Base-by-base conservation (phyloP, 2,797 vertebrate genomes). In the Calcarius lapponicus region DNA sequence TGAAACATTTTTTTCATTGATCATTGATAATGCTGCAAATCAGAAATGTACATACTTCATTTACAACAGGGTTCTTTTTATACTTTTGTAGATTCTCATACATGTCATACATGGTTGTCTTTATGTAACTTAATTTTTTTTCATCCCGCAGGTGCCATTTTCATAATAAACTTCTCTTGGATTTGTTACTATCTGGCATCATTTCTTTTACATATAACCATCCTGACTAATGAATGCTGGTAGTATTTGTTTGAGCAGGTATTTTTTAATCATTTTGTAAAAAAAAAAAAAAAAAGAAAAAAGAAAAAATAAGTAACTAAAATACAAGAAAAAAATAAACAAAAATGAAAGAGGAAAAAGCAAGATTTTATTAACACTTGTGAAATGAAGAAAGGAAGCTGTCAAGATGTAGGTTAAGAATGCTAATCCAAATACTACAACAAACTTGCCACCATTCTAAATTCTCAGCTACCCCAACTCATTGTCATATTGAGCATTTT, bases 111-210 rank as follows among this genome's bases (percentile, higher is more conserved):
- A 99, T 98, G 98, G 98, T 99, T 98, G 99, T 99, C 98, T 99
- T 99, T 99, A 98, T 99, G 99, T 99, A 99, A 99, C 98, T 98
- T 98, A 98, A 98, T 99, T 99, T 99, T 98, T 98, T 98, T 98
- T 98, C 99, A 99, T 99, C 99, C 98, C 97, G 98, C 99, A 99
- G 99, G 98, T 99, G 98, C 99, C 99, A 99, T 99, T 99, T 99
- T 99, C 99, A 99, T 99, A 99, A 99, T 99, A 99, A 99, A 98
- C 98, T 98, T 99, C 98, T 99, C 99, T 99, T 98, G 98, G 99
- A 99, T 99, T 99, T 99, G 98, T 98, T 99, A 99, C 98, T 98
- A 98, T 98, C 98, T 98, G 98, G 99, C 98, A 99, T 99, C 97
- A 98, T 99, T 99, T 99, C 98, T 99, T 99, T 99, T 97, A 97